Evolutionary conservation across 2,888 invertebrate species (phyloP).

Genomic region (Gonocerus acuteangulatus): DNA sequence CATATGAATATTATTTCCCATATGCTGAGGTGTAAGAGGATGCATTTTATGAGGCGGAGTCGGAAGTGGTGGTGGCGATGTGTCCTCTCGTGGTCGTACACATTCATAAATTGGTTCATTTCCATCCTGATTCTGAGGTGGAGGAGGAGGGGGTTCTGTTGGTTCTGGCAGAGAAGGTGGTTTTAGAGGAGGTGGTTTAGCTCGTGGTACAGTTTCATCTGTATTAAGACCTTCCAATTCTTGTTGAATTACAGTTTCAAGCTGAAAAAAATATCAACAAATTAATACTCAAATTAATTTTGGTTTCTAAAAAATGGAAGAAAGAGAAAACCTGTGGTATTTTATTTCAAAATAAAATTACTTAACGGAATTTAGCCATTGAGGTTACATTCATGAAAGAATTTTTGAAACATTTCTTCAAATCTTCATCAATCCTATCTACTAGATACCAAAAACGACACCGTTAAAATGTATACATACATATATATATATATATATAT

Average conservation of each 20-base stretch:
- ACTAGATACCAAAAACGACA: no score
- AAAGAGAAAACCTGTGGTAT: not conserved
- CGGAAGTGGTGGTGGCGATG: constrained; percentile 46
- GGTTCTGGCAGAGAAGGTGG: constrained; percentile 66
- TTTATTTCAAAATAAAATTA: not conserved
- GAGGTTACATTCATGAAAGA: no score
- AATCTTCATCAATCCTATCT: no score
- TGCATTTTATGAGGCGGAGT: constrained; percentile 46
- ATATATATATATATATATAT: not conserved
- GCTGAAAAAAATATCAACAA: constrained; percentile 39
- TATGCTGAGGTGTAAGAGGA: constrained; percentile 42
- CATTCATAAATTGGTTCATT: constrained; percentile 73
- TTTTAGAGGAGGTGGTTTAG: constrained; percentile 44
- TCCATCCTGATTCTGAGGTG: constrained; percentile 42
- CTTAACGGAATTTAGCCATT: not conserved
- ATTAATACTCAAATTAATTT: not conserved
- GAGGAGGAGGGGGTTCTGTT: constrained; percentile 56
- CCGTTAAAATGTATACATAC: no score
- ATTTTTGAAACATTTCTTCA: no score
- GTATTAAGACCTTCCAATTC: constrained; percentile 49
- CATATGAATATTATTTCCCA: constrained; percentile 37
- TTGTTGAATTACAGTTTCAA: constrained; percentile 58
- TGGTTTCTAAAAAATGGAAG: not conserved
- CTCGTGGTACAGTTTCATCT: constrained; percentile 41
- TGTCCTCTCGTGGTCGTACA: constrained; percentile 62